Evolutionary conservation across 2,797 vertebrate species (phyloP), one percentile per base, ranked within the genome.

Genomic region (Anas capensis): DNA sequence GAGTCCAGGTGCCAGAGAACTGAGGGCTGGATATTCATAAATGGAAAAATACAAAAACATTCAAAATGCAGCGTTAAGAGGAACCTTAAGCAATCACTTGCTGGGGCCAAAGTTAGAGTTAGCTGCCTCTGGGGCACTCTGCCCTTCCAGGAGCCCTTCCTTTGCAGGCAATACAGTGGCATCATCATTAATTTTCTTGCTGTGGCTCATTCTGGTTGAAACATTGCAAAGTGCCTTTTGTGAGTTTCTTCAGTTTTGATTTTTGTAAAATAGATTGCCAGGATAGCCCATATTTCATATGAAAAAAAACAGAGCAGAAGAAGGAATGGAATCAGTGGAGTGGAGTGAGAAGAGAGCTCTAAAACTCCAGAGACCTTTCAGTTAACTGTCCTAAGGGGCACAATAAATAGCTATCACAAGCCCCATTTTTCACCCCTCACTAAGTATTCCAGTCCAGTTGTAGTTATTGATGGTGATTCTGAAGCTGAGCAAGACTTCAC

Each of bases 391-490:
- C 61, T 78, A 65, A 62, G 46, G 81, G 38, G 27, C 42, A 46
- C 38, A 91, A 88, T 69, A 82, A 93, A 81, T 89, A 87, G 71
- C 60, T 38, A 23, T 69, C 72, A 70, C 29, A 90, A 83, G 38
- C 31, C 29, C 46, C 51, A 24, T 70, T 93, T 94, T 94, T 61
- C 38, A 76, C 62, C n/a, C 62, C 83, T 88, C 75, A 56, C 89
- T 88, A 90, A 38, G 70, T 81, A 60, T 86, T 90, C 81, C 83
- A 80, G 4, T 21, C 38, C 64, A 90, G 70, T 73, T 95, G 71
- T 92, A 90, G 80, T 91, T 92, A 86, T 65, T 77, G 79, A 73
- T 81, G 77, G 62, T 91, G 73, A 85, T 94, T 80, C 89, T 89
- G 77, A 65, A 86, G 42, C 87, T 91, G 66, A 94, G 83, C 65